Evolutionary conservation across 2,113 vertebrate species (phyloP).

Genomic region (Bubo bubo): DNA sequence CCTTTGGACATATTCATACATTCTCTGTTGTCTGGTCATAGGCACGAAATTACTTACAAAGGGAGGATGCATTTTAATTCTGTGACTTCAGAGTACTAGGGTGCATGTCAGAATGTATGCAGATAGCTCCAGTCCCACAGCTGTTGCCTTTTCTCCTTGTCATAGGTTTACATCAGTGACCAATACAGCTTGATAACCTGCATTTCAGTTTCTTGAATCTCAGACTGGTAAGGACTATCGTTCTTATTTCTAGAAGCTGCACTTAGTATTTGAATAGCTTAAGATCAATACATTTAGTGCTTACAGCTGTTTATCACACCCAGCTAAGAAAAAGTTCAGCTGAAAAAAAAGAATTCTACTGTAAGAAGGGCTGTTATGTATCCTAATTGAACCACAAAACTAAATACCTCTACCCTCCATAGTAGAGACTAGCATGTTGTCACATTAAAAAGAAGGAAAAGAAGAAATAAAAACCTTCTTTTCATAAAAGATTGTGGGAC

Average conservation of each 20-base stretch:
- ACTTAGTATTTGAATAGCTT: background rate
- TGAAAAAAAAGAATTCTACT: background rate
- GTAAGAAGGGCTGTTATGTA: background rate
- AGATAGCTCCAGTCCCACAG: constrained; percentile 19
- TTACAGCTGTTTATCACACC: constrained; percentile 9
- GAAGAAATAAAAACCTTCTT: background rate
- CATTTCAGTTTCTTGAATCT: constrained; percentile 18
- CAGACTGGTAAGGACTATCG: background rate
- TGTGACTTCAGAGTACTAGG: background rate
- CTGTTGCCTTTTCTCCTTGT: constrained; percentile 48
- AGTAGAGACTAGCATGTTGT: background rate
- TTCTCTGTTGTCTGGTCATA: background rate
- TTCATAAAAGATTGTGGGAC: background rate
- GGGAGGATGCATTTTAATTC: constrained; percentile 26
- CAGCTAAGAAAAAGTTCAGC: constrained; percentile 21
- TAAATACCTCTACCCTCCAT: background rate
- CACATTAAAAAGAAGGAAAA: background rate
- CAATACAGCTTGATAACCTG: constrained; percentile 12
- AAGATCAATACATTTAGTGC: background rate
- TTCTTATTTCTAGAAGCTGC: constrained; percentile 3
- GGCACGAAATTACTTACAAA: constrained; percentile 35
- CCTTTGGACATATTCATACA: background rate
- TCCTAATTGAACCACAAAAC: background rate
- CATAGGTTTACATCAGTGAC: constrained; percentile 7
- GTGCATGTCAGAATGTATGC: background rate